phyloP scores from a whole-genome alignment of 1,140 invertebrate genomes.

The Orius laevigatus region DNA sequence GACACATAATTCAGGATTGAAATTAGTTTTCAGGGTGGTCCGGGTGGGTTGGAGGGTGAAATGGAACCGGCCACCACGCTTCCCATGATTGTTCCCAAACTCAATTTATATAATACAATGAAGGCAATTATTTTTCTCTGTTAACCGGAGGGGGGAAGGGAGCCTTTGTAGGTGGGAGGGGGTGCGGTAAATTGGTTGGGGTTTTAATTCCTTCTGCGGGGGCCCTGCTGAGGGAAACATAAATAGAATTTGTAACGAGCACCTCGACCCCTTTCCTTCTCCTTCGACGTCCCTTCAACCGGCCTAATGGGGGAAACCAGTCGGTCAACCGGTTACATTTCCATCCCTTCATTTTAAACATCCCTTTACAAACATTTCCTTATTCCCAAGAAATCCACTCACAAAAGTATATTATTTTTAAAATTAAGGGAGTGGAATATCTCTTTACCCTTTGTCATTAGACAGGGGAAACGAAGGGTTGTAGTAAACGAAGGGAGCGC shows the following conservation, averaged over 20 bases:
- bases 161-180: slow-evolving; percentile 4
- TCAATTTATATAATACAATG: slow-evolving; percentile 18
- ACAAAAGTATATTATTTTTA: no score
- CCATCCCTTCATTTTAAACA: no score
- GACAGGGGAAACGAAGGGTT: no score
- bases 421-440: no score
- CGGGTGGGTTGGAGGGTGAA: not conserved
- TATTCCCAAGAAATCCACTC: no score
- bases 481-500: no score
- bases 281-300: not conserved
- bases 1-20: slow-evolving; percentile 14
- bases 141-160: slow-evolving; percentile 5
- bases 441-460: no score
- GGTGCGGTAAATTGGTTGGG: slow-evolving; percentile 15
- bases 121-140: slow-evolving; percentile 18
- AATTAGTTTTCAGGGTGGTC: slow-evolving; percentile 12
- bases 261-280: not conserved
- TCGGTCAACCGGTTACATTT: no score
- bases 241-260: slow-evolving; percentile 18
- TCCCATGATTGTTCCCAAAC: slow-evolving; percentile 16
- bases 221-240: slow-evolving; percentile 7
- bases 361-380: no score
- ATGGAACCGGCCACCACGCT: slow-evolving; percentile 1
- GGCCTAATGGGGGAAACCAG: no score
- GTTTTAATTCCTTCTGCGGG: slow-evolving; percentile 13